Evolutionary conservation across 2,797 vertebrate genomes (phyloP).

Genomic region (Pantherophis vulpinus): DNA sequence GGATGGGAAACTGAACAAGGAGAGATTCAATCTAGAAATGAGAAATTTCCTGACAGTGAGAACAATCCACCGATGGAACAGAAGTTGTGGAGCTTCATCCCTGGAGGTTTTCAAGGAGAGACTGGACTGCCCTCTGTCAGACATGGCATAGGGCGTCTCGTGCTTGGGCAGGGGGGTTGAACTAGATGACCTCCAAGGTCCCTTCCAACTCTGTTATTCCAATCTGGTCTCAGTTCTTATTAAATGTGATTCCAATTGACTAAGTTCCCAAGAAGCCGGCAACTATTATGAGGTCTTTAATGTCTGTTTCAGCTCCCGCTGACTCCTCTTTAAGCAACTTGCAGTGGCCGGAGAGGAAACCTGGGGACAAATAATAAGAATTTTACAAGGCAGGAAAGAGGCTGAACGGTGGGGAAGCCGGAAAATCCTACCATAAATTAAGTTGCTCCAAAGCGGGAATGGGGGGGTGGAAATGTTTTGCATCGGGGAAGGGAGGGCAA

Average conservation of each 20-base stretch:
- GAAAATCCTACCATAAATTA: neutral
- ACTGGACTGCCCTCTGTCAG: no score
- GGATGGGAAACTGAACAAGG: no score
- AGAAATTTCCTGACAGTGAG: no score
- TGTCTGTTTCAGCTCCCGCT: neutral
- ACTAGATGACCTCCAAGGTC: no score
- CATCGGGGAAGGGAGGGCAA: neutral
- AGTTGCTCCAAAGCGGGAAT: slow-evolving; percentile 6
- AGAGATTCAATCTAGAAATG: no score
- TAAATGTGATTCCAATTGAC: neutral
- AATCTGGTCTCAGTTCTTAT: neutral
- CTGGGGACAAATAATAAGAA: neutral
- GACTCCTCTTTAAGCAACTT: neutral
- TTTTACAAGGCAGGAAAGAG: neutral
- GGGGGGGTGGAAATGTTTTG: slow-evolving; percentile 1
- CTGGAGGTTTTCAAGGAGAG: no score
- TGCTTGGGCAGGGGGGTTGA: no score
- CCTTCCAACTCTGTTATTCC: neutral
- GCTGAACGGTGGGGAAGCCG: accelerated
- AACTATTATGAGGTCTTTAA: neutral
- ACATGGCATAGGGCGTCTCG: no score
- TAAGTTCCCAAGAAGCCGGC: neutral
- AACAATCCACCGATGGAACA: no score
- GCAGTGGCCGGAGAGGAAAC: neutral
- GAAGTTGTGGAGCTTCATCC: no score